Evolutionary conservation across 2,888 invertebrate genomes (phyloP), one percentile per base, ranked within the genome.

Genomic region (Cerastoderma edule): DNA sequence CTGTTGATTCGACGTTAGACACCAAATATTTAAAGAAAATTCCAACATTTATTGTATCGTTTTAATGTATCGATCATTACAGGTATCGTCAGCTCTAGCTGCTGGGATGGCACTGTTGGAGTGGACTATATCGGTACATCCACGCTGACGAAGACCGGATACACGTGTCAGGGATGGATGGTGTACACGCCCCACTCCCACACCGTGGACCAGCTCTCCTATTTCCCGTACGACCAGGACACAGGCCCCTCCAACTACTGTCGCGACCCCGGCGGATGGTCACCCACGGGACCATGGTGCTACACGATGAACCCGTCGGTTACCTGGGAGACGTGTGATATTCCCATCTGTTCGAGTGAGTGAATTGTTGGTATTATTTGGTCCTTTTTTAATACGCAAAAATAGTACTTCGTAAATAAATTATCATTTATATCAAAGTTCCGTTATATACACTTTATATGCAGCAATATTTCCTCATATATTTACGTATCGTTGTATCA

Each of bases 311-410:
- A 78, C 39, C 74, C 74, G 22, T 28, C 35, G 0, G 30, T 46
- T 1, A 27, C 57, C 4, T 71, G 46, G 56, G 74, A 78, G 16
- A 57, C 30, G 19, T 78, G 78, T 53, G 44, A 56, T 32, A 54
- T 74, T n/a, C 63, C 74, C 22, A 24, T 72, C 6, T 78, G 78
- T 72, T n/a, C 64, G 39, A 78, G 78, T 78, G 66, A 67, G 78
- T 65, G n/a, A n/a, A n/a, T n/a, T n/a, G n/a, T n/a, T n/a, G n/a
- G n/a, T n/a, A n/a, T n/a, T n/a, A n/a, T n/a, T n/a, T n/a, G n/a
- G n/a, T n/a, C n/a, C n/a, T n/a, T n/a, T n/a, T n/a, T n/a, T n/a
- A n/a, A n/a, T n/a, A n/a, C n/a, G n/a, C n/a, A n/a, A n/a, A n/a
- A n/a, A n/a, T n/a, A n/a, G n/a, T n/a, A n/a, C n/a, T n/a, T n/a